Base-by-base conservation (phyloP, 1,140 invertebrate genomes). In the Zaprionus gabonicus region DNA sequence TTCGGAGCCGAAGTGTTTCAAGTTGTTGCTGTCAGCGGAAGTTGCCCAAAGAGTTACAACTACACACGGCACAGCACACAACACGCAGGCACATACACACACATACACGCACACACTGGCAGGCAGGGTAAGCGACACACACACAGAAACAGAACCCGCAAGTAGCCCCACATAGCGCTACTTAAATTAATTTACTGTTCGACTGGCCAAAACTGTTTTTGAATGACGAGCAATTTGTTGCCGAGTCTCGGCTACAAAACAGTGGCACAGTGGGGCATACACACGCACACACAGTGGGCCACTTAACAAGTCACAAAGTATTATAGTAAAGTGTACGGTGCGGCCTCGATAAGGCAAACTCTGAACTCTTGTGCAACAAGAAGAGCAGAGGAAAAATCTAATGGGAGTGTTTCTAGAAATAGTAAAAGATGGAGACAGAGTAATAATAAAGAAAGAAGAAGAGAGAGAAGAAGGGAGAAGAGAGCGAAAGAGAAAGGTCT, bases 101-200 rank as follows among this genome's bases (percentile, higher is more conserved):
- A 17, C 41, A 31, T 1, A 23, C 27, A 34, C 60, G 23, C 60
- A 51, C 41, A 34, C 27, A 49, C 12, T 13, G 46, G 7, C 7
- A 46, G 15, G 5, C 38, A 20, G 17, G 10, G 31, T 34, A 9
- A 10, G 31, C 9, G 31, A 20, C 17, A 49, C 17, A 20, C 44
- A n/a, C 44, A 49, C 20, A 20, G 20, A 20, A 12, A 49, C 20
- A 20, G 20, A 20, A 12, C 1, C 20, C 10, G 20, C 20, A 51
- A 51, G 41, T 46, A 46, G 41, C 46, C 63, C 34, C 57, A 62
- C 65, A 79, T 66, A 83, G 65, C 53, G 63, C 70, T 84, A 75
- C 78, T 78, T 75, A 81, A 78, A 84, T 62, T 65, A 68, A 78
- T 85, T 83, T 81, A 72, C 81, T 63, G 71, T 78, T 82, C 70